Percentiles rank a stretch among this genome's conserved stretches.
Evolutionary conservation across 2,797 vertebrate species (phyloP).

Genomic region (Sandelia bainsii): DNA sequence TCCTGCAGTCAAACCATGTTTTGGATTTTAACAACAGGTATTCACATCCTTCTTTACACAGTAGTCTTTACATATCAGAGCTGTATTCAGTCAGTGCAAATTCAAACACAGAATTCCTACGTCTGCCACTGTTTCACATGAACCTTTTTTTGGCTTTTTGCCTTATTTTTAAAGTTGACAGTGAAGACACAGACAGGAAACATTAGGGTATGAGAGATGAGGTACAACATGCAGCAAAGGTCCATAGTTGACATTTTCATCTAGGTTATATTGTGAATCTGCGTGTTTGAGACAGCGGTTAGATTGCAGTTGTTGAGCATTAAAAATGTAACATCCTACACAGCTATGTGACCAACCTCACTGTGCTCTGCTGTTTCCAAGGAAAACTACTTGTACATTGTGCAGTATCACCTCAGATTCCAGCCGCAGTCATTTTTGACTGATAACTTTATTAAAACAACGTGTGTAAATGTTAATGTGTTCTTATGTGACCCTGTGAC

Average conservation of each 20-base stretch:
- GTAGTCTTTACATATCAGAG: neutral
- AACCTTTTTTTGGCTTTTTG: too few relatives aligned
- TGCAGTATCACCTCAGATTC: neutral
- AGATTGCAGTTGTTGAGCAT: too few relatives aligned
- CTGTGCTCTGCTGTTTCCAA: conserved; percentile 3
- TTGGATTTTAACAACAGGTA: neutral
- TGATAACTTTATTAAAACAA: neutral
- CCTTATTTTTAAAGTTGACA: too few relatives aligned
- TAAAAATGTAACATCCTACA: neutral
- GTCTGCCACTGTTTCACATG: neutral
- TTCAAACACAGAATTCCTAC: neutral
- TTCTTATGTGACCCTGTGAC: conserved; percentile 26
- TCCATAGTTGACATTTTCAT: too few relatives aligned
- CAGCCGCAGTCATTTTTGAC: neutral
- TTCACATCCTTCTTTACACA: neutral
- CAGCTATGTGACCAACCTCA: neutral
- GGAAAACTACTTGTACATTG: neutral
- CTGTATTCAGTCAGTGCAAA: neutral
- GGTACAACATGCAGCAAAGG: too few relatives aligned
- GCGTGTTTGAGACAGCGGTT: neutral
- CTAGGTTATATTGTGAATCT: neutral
- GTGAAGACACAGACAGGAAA: too few relatives aligned
- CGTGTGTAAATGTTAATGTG: too few relatives aligned
- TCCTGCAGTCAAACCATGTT: neutral
- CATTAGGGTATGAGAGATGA: too few relatives aligned